Evolutionary conservation across 1,140 invertebrate species (phyloP).

Genomic region (Araneus ventricosus): DNA sequence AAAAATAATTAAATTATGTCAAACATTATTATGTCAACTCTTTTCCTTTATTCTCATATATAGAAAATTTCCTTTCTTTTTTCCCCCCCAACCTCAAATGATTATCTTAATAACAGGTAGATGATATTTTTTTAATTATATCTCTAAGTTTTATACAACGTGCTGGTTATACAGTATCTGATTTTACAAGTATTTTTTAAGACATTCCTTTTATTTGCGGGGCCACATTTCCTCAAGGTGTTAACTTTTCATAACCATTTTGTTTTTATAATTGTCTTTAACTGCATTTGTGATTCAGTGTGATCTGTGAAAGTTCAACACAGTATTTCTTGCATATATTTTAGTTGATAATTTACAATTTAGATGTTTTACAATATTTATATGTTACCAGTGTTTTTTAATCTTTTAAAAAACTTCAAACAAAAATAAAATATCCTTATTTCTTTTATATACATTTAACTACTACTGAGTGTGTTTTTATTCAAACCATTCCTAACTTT

Average conservation of each 20-base stretch:
- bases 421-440: constrained; percentile 6
- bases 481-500: not conserved
- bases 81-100: too few species aligned
- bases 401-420: constrained; percentile 26
- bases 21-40: not conserved
- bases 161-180: not conserved
- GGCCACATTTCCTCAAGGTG: not conserved
- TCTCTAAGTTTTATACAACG: not conserved
- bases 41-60: not conserved
- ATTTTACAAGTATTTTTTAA: constrained; percentile 14
- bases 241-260: not conserved
- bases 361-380: constrained; percentile 48
- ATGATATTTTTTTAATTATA: not conserved
- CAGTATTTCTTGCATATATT: constrained; percentile 36
- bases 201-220: constrained; percentile 28
- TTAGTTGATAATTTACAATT: constrained; percentile 21
- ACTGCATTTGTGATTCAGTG: constrained; percentile 15
- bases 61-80: not conserved
- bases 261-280: constrained; percentile 7
- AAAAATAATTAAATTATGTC: not conserved
- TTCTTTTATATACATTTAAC: not conserved
- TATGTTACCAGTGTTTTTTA: constrained; percentile 4
- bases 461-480: not conserved
- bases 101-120: not conserved
- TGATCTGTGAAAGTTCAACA: constrained; percentile 8